Evolutionary conservation across 2,113 vertebrate species (phyloP), one percentile per base, ranked within the genome.

Genomic region (Syrmaticus mikado): DNA sequence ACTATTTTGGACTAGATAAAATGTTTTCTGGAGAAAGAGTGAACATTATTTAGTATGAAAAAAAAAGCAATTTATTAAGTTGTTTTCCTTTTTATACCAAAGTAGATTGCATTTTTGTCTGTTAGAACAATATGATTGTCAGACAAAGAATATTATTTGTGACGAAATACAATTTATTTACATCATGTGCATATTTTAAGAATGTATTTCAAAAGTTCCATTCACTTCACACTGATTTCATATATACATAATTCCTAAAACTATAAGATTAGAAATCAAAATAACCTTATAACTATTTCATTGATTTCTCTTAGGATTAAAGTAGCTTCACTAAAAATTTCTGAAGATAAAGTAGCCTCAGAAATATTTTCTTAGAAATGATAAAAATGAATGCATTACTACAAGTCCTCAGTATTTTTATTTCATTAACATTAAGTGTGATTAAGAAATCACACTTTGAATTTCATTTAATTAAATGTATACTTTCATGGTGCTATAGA

Each of bases 111-210:
- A 60, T 86, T 80, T 15, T 76, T 17, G 53, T 15, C 20, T 24
- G 24, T 36, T 2, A 80, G 38, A 68, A 72, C 8, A 52, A 84
- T 48, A 57, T 0, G 0, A 75, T 40, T 80, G 5, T 11, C 22
- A 77, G 32, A 68, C 50, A 2, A 43, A 52, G 76, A 79, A 11
- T 16, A 43, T 13, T 65, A 34, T 28, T n/a, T 68, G 1, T 78
- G 17, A 38, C 19, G 52, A 73, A 61, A 7, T 52, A 27, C 34
- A 65, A 55, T 2, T 65, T 41, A 11, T 83, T 74, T 81, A 52
- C 5, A 2, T 41, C 21, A 41, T 52, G 22, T 2, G 1, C 3
- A 17, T 78, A n/a, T 66, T 82, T 81, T 71, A 2, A 0, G 2
- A 40, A n/a, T 48, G 14, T 28, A 71, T 82, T 78, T 87, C 3